Percentiles rank a stretch among this genome's conserved stretches.
These are phyloP conservation scores for Oophaga pumilio DNA, from an alignment of 2,113 vertebrate species.

Conservation along the genomic window DNA sequence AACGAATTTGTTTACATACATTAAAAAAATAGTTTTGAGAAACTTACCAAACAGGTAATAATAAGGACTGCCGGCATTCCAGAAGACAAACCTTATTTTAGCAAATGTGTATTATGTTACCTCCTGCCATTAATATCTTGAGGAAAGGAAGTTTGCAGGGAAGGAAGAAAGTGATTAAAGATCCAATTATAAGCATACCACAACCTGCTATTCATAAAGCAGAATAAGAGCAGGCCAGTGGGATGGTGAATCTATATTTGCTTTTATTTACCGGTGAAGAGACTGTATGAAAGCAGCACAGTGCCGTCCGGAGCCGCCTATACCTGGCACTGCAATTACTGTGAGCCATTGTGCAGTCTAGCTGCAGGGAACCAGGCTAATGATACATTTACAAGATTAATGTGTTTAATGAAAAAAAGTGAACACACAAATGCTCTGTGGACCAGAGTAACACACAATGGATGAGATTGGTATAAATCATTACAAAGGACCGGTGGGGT, in stretches of 20 bases:
- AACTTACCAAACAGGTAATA: not conserved
- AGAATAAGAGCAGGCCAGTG: not conserved
- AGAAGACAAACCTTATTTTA: not conserved
- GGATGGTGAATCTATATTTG: slow-evolving; percentile 16
- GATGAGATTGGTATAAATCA: not conserved
- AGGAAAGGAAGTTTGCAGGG: not conserved
- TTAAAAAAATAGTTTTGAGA: not conserved
- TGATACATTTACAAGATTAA: slow-evolving; percentile 1
- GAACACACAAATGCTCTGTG: not conserved
- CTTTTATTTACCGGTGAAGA: not conserved
- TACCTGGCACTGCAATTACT: slow-evolving; percentile 1
- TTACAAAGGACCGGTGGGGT: not conserved
- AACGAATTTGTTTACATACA: not conserved
- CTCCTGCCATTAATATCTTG: not conserved
- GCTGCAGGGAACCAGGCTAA: not conserved
- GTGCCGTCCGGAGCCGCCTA: not conserved
- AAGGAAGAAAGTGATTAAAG: slow-evolving; percentile 14
- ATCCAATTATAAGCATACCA: slow-evolving; percentile 25
- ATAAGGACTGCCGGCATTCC: not conserved
- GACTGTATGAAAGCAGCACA: not conserved
- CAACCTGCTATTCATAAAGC: slow-evolving; percentile 5
- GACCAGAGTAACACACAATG: not conserved
- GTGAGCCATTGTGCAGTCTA: not conserved
- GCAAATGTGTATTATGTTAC: slow-evolving; percentile 2
- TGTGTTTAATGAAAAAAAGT: not conserved